Evolutionary conservation across 1,140 invertebrate genomes (phyloP).

Genomic region (Portunus trituberculatus): DNA sequence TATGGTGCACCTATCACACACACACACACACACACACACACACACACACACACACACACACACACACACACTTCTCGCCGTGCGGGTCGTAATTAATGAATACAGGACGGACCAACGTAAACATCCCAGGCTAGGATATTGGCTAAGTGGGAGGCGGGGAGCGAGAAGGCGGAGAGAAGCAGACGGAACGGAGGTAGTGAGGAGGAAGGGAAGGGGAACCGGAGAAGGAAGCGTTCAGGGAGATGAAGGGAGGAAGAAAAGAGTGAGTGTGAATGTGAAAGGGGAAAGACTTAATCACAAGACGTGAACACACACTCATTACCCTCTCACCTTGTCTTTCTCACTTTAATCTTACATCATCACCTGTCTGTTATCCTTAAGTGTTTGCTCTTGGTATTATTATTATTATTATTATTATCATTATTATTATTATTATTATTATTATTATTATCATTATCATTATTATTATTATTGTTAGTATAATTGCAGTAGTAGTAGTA

Average conservation of each 20-base stretch:
- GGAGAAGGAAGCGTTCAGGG: neutral
- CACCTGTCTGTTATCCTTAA: no score
- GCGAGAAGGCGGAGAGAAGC: neutral
- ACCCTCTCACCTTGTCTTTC: neutral
- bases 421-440: no score
- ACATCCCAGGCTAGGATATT: neutral
- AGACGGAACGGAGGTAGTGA: neutral
- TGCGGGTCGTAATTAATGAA: neutral
- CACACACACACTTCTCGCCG: neutral
- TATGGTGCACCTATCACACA: neutral
- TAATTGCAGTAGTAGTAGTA: neutral
- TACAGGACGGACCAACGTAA: neutral
- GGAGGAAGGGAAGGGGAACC: neutral
- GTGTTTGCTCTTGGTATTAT: neutral
- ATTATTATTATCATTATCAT: no score
- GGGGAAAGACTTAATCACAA: neutral
- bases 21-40: conserved; percentile 12
- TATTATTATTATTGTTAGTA: neutral
- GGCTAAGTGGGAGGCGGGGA: neutral
- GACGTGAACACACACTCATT: neutral
- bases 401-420: no score
- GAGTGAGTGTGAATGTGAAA: neutral
- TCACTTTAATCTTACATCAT: neutral
- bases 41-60: conserved; percentile 20
- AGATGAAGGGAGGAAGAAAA: neutral